Conservation (phyloP, 2,797 vertebrate genomes). For the Crocodylus rhombifer region DNA sequence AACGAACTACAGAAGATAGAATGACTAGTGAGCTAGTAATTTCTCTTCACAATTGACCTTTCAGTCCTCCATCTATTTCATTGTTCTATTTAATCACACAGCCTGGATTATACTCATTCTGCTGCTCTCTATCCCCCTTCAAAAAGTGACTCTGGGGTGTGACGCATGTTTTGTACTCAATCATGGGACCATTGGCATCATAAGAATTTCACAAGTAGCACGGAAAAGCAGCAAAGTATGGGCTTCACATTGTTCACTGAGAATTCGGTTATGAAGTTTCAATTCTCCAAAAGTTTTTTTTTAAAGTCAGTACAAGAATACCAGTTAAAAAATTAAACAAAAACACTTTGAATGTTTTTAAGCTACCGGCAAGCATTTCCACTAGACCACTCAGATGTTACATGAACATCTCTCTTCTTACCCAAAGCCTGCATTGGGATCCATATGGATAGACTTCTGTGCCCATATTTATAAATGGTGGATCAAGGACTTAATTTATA, state of each 20-base stretch:
- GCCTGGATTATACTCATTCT: slow-evolving; percentile 6
- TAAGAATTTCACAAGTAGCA: background rate
- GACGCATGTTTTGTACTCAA: background rate
- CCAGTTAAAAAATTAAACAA: background rate
- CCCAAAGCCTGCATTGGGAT: background rate
- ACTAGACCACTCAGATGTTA: background rate
- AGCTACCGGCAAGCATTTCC: background rate
- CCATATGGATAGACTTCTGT: background rate
- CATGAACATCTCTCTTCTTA: background rate
- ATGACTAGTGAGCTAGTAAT: slow-evolving; percentile 39
- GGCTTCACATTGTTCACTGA: background rate
- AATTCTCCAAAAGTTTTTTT: background rate
- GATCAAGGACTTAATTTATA: background rate
- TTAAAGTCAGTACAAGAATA: background rate
- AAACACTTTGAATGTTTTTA: background rate
- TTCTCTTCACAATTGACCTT: slow-evolving; percentile 62
- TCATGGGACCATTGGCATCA: background rate
- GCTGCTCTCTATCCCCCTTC: background rate
- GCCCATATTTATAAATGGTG: background rate
- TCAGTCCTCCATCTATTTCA: slow-evolving; percentile 39
- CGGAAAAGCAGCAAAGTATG: background rate
- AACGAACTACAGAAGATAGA: slow-evolving; percentile 39
- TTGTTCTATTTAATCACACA: slow-evolving; percentile 55
- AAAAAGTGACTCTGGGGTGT: background rate
- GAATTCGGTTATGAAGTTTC: background rate